Base-by-base conservation (phyloP, 2,888 invertebrate species). In the Melanchra persicariae region DNA sequence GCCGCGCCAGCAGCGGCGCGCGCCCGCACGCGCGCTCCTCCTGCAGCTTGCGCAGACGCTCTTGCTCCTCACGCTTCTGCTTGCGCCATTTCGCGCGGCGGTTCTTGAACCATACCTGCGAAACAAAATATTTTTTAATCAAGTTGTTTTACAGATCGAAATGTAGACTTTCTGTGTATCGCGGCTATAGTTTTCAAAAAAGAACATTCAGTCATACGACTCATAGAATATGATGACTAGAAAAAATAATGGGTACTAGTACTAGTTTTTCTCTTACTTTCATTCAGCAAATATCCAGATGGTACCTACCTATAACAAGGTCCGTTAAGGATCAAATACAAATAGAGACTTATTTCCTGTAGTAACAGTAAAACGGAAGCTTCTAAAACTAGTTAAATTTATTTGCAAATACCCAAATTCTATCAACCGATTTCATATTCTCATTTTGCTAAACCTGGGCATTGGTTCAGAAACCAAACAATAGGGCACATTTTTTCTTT, bases 31-130 rank as follows among this genome's bases (percentile, higher is more conserved):
- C 91, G 78, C 98, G 97, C 91, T 98, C 98, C 92, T 98, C 97
- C 90, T 98, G 98, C 77, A 98, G 92, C 93, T 98, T 98, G 74
- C 98, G 97, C 85, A 98, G 95, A 74, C 98, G 95, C 93, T 98
- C 98, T 93, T 98, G 97, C 91, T 98, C 97, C 91, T 98, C 99
- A 3, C 99, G 97, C 92, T 99, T 99, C 92, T 99, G 99, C 90
- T 99, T 99, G 84, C 99, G 97, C 99, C 99, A 99, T 96, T 99
- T 99, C 85, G 99, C 99, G 51, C 99, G 97, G 26, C 99, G 97
- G 92, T 99, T 99, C 95, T 99, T 99, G 95, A 99, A 99, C 99
- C 99, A 99, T 17, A 99, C 99, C 99, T 99, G 96, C 15, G 19
- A 86, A 91, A 90, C 7, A 72, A 37, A 49, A 43, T 15, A 30